These are phyloP conservation scores for Nyctalus aviator DNA, from an alignment of 2,797 vertebrate species.

Conservation along the genomic window DNA sequence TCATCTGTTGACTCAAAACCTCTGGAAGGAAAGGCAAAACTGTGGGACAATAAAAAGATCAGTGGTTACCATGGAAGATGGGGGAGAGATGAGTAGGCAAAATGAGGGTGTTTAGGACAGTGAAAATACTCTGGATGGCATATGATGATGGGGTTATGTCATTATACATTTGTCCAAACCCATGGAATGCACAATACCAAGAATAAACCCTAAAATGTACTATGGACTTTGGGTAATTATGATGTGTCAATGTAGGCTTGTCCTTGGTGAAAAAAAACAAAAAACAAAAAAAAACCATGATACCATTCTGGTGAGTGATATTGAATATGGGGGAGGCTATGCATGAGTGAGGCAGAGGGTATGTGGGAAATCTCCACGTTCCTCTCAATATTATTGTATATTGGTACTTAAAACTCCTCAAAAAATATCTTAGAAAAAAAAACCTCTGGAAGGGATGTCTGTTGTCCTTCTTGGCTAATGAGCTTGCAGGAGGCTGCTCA, in stretches of 20 bases:
- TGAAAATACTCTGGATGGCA: neutral
- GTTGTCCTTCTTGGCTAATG: neutral
- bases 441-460: neutral
- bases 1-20: conserved; percentile 10
- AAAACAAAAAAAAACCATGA: neutral
- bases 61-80: neutral
- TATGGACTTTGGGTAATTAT: neutral
- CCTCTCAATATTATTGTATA: neutral
- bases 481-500: neutral
- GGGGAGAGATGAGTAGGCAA: neutral
- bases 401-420: neutral
- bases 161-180: neutral
- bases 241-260: neutral
- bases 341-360: neutral
- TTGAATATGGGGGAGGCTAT: neutral
- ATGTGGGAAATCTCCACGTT: neutral
- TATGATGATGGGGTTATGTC: neutral
- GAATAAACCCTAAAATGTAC: neutral
- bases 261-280: neutral
- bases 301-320: neutral
- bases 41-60: neutral
- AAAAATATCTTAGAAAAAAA: neutral
- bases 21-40: neutral
- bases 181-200: neutral
- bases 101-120: neutral